Conservation (phyloP, 1,140 invertebrate genomes). For the Octopus sinensis region DNA sequence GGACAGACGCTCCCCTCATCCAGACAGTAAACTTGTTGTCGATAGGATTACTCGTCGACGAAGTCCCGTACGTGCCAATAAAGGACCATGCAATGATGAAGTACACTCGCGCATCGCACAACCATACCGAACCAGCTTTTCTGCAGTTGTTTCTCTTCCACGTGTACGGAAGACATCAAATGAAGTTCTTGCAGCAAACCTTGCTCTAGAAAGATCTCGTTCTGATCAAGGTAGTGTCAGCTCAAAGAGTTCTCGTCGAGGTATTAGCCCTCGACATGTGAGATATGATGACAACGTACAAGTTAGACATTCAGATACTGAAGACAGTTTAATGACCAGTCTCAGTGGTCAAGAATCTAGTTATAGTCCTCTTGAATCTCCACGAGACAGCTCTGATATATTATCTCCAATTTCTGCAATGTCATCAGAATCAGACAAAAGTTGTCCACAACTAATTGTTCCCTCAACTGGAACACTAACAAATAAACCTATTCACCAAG, state of each 20-base stretch:
- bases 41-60: slow-evolving; percentile 36
- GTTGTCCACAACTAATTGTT: not conserved
- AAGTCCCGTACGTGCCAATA: slow-evolving; percentile 26
- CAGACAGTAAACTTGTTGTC: slow-evolving; percentile 18
- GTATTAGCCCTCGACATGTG: slow-evolving; percentile 38
- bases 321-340: slow-evolving; percentile 34
- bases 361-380: slow-evolving; percentile 7
- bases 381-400: not conserved
- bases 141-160: slow-evolving; percentile 35
- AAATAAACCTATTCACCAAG: not conserved
- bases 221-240: slow-evolving; percentile 16
- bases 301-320: slow-evolving; percentile 42
- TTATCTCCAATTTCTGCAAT: slow-evolving; percentile 5
- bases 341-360: slow-evolving; percentile 18
- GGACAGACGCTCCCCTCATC: slow-evolving; percentile 25
- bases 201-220: slow-evolving; percentile 30
- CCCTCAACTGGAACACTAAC: not conserved
- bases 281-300: slow-evolving; percentile 41
- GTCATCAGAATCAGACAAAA: slow-evolving; percentile 5
- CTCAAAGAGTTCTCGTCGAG: slow-evolving; percentile 27
- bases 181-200: slow-evolving; percentile 35
- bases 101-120: slow-evolving; percentile 38
- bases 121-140: slow-evolving; percentile 45
- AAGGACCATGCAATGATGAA: slow-evolving; percentile 23
- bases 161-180: slow-evolving; percentile 19